Evolutionary conservation across 2,113 vertebrate genomes (phyloP).

Genomic region (Sclerurus mexicanus): DNA sequence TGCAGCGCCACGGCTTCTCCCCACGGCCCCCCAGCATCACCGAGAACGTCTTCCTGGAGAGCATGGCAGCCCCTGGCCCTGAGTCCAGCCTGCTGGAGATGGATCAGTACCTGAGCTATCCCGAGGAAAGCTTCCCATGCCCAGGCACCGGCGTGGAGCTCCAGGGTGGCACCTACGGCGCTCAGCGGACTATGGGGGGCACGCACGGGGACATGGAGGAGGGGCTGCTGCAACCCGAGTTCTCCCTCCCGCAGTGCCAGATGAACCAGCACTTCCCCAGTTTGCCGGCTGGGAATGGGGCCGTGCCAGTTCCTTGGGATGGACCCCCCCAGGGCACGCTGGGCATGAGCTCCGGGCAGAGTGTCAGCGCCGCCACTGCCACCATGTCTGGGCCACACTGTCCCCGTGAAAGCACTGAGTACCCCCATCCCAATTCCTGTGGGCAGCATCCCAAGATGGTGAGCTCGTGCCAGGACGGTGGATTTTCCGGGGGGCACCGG

Average conservation of each 20-base stretch:
- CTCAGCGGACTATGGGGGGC: conserved; percentile 35
- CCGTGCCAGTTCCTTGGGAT: conserved; percentile 62
- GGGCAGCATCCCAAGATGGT: background rate
- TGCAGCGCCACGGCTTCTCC: conserved; percentile 83
- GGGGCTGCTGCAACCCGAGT: conserved; percentile 76
- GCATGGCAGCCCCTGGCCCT: conserved; percentile 36
- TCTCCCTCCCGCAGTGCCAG: conserved; percentile 82
- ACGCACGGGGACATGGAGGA: conserved; percentile 57
- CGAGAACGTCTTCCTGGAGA: conserved; percentile 87
- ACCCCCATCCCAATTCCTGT: conserved; percentile 48
- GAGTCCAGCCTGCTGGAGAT: conserved; percentile 74
- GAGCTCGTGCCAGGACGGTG: conserved; percentile 37
- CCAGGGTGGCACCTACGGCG: conserved; percentile 59
- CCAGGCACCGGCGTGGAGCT: conserved; percentile 54
- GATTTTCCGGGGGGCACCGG: conserved; percentile 29
- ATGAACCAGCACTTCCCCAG: conserved; percentile 75
- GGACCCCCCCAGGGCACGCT: conserved; percentile 1
- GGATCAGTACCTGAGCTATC: conserved; percentile 77
- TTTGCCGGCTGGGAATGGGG: conserved; percentile 31
- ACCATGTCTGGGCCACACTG: background rate
- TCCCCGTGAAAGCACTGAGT: conserved; percentile 68
- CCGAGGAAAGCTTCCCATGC: conserved; percentile 56
- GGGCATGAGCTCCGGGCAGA: background rate
- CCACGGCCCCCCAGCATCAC: conserved; percentile 90
- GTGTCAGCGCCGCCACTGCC: background rate